These are phyloP conservation scores for Drosophila kanekoi DNA, from an alignment of 2,888 invertebrate species.

Conservation along the genomic window DNA sequence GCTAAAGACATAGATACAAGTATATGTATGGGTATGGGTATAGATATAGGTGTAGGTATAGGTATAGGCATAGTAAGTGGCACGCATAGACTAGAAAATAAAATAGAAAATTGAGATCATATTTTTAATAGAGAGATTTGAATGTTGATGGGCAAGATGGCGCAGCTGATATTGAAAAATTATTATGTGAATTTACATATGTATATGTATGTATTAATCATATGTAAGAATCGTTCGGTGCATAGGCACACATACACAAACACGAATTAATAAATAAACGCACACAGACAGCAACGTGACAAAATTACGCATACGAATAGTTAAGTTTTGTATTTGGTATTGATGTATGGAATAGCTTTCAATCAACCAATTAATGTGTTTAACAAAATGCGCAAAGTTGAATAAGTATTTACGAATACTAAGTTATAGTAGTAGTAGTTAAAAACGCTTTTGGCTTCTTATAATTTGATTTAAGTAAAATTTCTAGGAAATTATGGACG, in stretches of 20 bases:
- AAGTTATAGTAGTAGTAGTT: constrained; percentile 56
- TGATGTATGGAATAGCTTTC: constrained; percentile 73
- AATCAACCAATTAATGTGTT: constrained; percentile 72
- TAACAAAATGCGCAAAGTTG: constrained; percentile 77
- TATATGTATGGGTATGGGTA: no score
- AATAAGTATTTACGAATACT: constrained; percentile 74
- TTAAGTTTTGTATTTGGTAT: constrained; percentile 45
- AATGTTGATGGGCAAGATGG: constrained; percentile 8
- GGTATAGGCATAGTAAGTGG: not conserved
- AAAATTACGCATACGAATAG: constrained; percentile 54
- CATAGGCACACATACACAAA: constrained; percentile 12
- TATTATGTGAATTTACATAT: constrained; percentile 13
- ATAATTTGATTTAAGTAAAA: constrained; percentile 64
- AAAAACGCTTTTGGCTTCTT: constrained; percentile 67
- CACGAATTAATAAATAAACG: constrained; percentile 35
- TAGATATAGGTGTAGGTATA: no score
- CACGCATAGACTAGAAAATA: constrained; percentile 17
- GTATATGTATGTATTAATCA: constrained; percentile 4
- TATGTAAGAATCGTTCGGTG: constrained; percentile 6
- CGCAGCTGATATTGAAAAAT: constrained; percentile 1
- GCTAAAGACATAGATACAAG: not conserved
- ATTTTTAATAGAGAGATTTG: not conserved
- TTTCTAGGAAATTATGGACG: constrained; percentile 85
- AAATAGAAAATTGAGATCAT: constrained; percentile 1
- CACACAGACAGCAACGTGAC: constrained; percentile 57